phyloP scores from a whole-genome alignment of 2,113 vertebrate species.

The Tautogolabrus adspersus region DNA sequence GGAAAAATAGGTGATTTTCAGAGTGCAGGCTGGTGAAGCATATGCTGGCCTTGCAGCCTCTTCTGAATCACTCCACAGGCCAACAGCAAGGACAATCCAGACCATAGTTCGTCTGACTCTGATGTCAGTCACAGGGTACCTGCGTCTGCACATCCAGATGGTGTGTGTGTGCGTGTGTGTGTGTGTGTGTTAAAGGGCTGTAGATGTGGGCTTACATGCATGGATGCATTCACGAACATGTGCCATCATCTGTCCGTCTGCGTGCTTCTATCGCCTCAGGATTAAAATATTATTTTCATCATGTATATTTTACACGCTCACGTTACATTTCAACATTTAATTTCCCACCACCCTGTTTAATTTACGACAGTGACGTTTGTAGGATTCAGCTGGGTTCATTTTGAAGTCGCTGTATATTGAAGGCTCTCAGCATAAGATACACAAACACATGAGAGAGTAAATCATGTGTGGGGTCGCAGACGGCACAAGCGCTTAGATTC shows the following conservation, averaged over 20 bases:
- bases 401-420: conserved; percentile 5
- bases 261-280: not conserved
- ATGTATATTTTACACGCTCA: conserved; percentile 56
- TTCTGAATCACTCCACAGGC: conserved; percentile 32
- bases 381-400: conserved; percentile 11
- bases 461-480: not conserved
- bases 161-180: conserved; percentile 27
- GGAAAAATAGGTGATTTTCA: conserved; percentile 8
- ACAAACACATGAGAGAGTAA: conserved; percentile 9
- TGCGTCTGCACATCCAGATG: conserved; percentile 27
- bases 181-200: not conserved
- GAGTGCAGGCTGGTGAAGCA: conserved; percentile 8
- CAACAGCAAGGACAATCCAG: conserved; percentile 30
- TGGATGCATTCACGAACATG: conserved; percentile 22
- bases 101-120: conserved; percentile 6
- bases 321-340: conserved; percentile 15
- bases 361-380: conserved; percentile 19
- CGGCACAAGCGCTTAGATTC: not conserved
- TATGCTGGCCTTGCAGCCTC: conserved; percentile 20
- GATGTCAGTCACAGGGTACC: conserved; percentile 17
- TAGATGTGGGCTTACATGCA: conserved; percentile 14
- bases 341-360: conserved; percentile 28
- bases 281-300: conserved; percentile 37
- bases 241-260: conserved; percentile 21
- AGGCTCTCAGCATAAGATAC: not conserved